A percentile compares a stretch with the other conserved stretches of the same genome.
phyloP scores from a whole-genome alignment of 2,797 vertebrate genomes.

The Intellagama lesueurii region DNA sequence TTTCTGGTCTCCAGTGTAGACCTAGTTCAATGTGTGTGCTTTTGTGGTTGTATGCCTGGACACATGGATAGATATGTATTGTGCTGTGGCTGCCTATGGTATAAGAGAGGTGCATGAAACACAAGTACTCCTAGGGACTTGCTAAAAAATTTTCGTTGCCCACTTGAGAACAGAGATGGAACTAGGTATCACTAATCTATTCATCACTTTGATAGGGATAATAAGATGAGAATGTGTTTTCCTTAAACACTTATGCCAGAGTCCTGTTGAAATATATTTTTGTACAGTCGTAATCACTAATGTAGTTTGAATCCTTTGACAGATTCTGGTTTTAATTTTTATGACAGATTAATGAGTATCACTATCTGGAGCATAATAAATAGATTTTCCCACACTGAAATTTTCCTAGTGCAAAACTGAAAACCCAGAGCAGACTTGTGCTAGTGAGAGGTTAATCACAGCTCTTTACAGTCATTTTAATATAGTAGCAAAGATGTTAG shows the following conservation, averaged over 20 bases:
- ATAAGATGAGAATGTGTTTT: neutral
- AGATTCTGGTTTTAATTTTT: neutral
- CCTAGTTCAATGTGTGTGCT: too few relatives aligned
- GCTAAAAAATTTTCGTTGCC: neutral
- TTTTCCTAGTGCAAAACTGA: neutral
- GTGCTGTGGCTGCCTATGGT: neutral
- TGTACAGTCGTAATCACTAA: too few relatives aligned
- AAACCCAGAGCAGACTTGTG: neutral
- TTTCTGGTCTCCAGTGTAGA: neutral
- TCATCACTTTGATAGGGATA: neutral
- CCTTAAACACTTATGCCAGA: neutral
- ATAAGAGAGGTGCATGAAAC: neutral
- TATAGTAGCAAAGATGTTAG: conserved; percentile 50
- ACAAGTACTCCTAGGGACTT: neutral
- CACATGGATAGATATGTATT: neutral
- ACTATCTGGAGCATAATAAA: neutral
- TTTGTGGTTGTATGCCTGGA: too few relatives aligned
- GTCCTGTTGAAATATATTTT: neutral
- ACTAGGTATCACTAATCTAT: neutral
- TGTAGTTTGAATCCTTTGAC: neutral
- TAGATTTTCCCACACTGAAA: neutral
- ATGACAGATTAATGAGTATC: neutral
- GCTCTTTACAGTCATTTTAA: conserved; percentile 32
- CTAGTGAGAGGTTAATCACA: neutral
- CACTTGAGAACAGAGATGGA: neutral